Conservation (phyloP, 2,797 vertebrate species). For the Vireo griseus region DNA sequence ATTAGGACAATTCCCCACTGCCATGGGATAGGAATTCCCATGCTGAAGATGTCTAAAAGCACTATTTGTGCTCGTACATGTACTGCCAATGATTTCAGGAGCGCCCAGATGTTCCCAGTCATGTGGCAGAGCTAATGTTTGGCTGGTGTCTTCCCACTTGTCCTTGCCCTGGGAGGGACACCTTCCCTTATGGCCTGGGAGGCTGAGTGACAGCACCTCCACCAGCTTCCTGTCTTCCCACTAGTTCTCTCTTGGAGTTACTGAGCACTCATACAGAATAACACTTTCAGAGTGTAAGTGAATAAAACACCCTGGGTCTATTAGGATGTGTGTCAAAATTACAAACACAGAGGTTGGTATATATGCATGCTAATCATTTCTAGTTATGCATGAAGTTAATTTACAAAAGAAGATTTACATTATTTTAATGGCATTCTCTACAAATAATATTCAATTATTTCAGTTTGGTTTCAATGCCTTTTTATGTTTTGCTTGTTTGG, state of each 20-base stretch:
- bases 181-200: not conserved
- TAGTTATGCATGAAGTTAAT: conserved; percentile 65
- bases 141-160: not conserved
- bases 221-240: not conserved
- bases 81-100: not conserved
- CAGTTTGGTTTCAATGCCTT: conserved; percentile 42
- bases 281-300: not conserved
- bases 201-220: not conserved
- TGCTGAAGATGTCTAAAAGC: not conserved
- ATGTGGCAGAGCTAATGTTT: not conserved
- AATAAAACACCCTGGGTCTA: conserved; percentile 27
- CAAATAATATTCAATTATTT: conserved; percentile 62
- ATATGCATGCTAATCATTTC: conserved; percentile 46
- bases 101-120: not conserved
- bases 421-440: conserved; percentile 59
- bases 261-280: not conserved
- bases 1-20: not conserved
- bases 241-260: not conserved
- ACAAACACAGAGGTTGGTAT: conserved; percentile 29
- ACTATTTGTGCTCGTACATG: not conserved
- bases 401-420: conserved; percentile 53
- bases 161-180: not conserved
- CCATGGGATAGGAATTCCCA: not conserved
- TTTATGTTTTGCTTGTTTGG: conserved; percentile 46
- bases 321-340: conserved; percentile 40